Base-by-base conservation (phyloP, 2,888 invertebrate genomes). In the Mesorhabditis spiculigera region DNA sequence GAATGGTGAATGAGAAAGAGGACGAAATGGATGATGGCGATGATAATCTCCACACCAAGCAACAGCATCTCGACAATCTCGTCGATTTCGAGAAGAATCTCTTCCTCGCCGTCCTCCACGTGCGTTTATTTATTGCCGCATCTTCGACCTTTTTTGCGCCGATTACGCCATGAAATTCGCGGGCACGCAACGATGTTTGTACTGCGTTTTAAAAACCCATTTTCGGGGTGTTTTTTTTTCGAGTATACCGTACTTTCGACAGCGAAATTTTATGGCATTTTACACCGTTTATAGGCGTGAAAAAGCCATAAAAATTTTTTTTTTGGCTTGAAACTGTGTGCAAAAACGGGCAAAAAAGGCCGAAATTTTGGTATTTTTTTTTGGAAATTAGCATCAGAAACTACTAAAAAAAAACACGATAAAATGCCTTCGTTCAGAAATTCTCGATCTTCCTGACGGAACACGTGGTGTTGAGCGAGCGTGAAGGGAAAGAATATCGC, bases 401-500 rank as follows among this genome's bases (percentile, higher is more conserved):
- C 28, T 1, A 28, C 28, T 28, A 28, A 28, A 28, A 28, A 28
- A 28, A 28, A 28, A 1, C 28, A 28, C 28, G 28, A 28, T 3
- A 28, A 28, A 28, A 28, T 28, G 28, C 28, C 28, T 28, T 28
- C 28, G 65, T 87, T 43, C 87, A 91, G 90, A 90, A 96, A 73
- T 97, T 98, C 89, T 96, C 96, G 79, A 95, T 96, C 92, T 93
- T 95, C 81, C 89, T 98, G 77, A 94, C 95, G 0, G 95, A 97
- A 87, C 95, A 97, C 89, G 90, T 97, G 82, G 93, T 93, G 68
- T 90, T 93, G 72, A 93, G 93, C 86, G 96, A 97, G 87, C 93
- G 93, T 1, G 94, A 95, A 88, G 93, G 93, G 13, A 90, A 91
- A 75, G 94, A 95, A 62, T 10, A 65, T 61, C 16, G 71, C 45